Base-by-base conservation (phyloP, 2,888 invertebrate genomes). In the Halocaridina rubra region DNA sequence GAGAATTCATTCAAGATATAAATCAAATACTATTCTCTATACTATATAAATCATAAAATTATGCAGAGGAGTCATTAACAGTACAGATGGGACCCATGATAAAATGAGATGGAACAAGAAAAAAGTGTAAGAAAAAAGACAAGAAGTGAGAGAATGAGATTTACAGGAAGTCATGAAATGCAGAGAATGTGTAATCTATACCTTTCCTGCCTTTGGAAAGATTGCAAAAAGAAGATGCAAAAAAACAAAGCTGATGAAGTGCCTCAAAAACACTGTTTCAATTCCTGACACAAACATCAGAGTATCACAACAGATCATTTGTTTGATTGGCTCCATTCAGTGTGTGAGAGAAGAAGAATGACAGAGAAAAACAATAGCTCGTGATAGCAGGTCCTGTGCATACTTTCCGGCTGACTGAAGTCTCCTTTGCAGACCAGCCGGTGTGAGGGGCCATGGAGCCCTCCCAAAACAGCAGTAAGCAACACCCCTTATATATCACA, bases 151-250 rank as follows among this genome's bases (percentile, higher is more conserved):
- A n/a, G 32, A 3, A 32, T 5, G 32, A 30, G 32, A 32, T 2
- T 19, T 32, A 71, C 33, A 32, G 19, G 10, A 24, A 71, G n/a
- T 30, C 64, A 81, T 71, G 33, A 74, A 72, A 81, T 79, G 78
- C 72, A 71, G 80, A 86, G n/a, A 61, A 82, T 78, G 39, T 24
- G 27, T 69, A 80, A 80, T 67, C 75, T 80, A 69, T 85, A 85
- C 85, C 85, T 85, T 85, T 75, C 75, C 76, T 80, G 80, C 85
- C 80, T 85, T 80, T 80, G 80, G 59, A 80, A 85, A 85, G 75
- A 86, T 84, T 82, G 86, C 86, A 82, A 86, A 82, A 86, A 85
- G 72, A 86, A 84, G 82, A 86, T 86, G 86, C 82, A 86, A 77
- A 81, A 75, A 59, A 86, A 64, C 80, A 79, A 84, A 86, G 86